These are phyloP conservation scores for Otus sunia DNA, from an alignment of 2,113 vertebrate genomes.

Conservation along the genomic window DNA sequence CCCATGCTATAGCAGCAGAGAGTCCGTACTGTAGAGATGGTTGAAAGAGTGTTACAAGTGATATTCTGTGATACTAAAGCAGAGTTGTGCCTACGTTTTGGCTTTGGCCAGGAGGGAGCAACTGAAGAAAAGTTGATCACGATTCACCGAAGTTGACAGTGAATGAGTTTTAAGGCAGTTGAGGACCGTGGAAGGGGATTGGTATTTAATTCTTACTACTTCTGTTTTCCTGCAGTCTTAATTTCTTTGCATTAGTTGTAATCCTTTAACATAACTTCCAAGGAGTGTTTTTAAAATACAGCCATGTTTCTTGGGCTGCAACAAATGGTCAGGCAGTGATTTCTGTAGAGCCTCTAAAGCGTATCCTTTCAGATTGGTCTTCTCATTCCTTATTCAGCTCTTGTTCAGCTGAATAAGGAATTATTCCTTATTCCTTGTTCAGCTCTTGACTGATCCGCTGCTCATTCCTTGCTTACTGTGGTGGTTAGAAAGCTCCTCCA, in stretches of 20 bases:
- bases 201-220: neutral
- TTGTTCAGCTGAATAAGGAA: too few species aligned
- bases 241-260: neutral
- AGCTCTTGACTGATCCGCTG: neutral
- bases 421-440: too few species aligned
- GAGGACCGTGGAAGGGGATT: neutral
- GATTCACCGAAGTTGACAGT: neutral
- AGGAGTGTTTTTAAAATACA: neutral
- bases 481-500: neutral
- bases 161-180: neutral
- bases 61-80: neutral
- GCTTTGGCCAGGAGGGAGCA: neutral
- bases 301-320: neutral
- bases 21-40: accelerated
- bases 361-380: neutral
- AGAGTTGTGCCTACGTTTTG: neutral
- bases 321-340: neutral
- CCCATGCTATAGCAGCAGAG: neutral
- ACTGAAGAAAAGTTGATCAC: neutral
- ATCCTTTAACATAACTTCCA: neutral
- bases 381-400: neutral
- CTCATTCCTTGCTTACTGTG: neutral
- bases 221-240: neutral
- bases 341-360: neutral
- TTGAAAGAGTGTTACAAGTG: neutral